These are phyloP conservation scores for Archips crataeganus DNA, from an alignment of 2,888 invertebrate species.

Conservation along the genomic window DNA sequence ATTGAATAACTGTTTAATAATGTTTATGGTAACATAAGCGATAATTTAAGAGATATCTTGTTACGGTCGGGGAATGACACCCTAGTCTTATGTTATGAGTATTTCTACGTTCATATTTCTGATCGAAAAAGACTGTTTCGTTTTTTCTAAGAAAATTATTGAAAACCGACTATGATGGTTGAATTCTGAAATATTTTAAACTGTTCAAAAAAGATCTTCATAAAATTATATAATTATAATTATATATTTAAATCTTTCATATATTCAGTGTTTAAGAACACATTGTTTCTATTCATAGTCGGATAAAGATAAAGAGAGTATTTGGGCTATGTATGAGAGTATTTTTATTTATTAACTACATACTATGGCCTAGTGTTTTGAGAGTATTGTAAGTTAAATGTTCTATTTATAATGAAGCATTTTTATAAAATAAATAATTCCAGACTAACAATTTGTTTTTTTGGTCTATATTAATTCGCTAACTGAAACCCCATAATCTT, in stretches of 20 bases:
- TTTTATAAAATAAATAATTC: constrained; percentile 78
- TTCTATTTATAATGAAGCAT: constrained; percentile 82
- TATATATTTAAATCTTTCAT: constrained; percentile 42
- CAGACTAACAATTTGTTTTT: constrained; percentile 46
- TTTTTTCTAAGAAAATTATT: constrained; percentile 57
- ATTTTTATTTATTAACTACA: constrained; percentile 56
- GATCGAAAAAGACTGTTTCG: constrained; percentile 74
- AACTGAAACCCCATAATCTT: background rate
- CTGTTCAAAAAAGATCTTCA: constrained; percentile 7
- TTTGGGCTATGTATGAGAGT: constrained; percentile 47
- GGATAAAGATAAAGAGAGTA: constrained; percentile 43
- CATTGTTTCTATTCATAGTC: constrained; percentile 57
- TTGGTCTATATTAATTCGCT: background rate
- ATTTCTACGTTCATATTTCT: constrained; percentile 55
- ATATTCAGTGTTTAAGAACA: constrained; percentile 12
- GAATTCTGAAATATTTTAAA: constrained; percentile 29
- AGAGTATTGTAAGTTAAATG: constrained; percentile 73
- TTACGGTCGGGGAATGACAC: constrained; percentile 57
- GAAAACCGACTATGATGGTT: constrained; percentile 49
- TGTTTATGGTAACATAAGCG: constrained; percentile 48
- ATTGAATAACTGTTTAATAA: constrained; percentile 61
- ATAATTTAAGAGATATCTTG: constrained; percentile 55
- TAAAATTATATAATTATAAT: too few relatives aligned
- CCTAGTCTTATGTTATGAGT: constrained; percentile 66
- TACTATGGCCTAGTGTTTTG: constrained; percentile 65